These are phyloP conservation scores for Lagenorhynchus albirostris DNA, from an alignment of 2,113 vertebrate genomes.

Conservation along the genomic window DNA sequence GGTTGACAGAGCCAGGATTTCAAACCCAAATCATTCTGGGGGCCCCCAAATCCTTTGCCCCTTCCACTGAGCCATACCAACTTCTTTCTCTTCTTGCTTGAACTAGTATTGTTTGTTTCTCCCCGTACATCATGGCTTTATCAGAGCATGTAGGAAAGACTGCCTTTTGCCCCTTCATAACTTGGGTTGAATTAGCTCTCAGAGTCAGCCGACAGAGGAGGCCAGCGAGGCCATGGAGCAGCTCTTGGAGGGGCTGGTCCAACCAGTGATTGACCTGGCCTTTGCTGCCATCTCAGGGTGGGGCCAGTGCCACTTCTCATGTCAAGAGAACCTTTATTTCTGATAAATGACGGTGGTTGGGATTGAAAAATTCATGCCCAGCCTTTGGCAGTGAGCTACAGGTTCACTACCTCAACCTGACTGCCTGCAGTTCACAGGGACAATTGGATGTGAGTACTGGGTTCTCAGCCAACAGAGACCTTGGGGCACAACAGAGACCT, in stretches of 20 bases:
- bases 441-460: constrained; percentile 43
- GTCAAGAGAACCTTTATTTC: constrained; percentile 27
- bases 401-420: constrained; percentile 46
- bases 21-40: not conserved
- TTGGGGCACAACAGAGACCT: not conserved
- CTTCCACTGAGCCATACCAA: not conserved
- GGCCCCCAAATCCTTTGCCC: not conserved
- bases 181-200: not conserved
- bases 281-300: not conserved
- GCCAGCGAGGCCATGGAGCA: not conserved
- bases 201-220: not conserved
- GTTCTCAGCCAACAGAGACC: not conserved
- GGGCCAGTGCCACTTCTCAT: not conserved
- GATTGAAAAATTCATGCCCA: not conserved
- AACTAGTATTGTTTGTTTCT: not conserved
- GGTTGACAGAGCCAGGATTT: not conserved
- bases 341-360: constrained; percentile 58
- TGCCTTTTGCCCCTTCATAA: not conserved
- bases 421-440: not conserved
- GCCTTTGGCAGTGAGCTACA: constrained; percentile 16
- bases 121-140: not conserved
- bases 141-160: not conserved
- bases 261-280: constrained; percentile 27
- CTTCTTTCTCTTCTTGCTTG: not conserved
- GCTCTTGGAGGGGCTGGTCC: not conserved